These are phyloP conservation scores for Scaptomyza cyrtandrae DNA, from an alignment of 2,888 invertebrate species.

Conservation along the genomic window DNA sequence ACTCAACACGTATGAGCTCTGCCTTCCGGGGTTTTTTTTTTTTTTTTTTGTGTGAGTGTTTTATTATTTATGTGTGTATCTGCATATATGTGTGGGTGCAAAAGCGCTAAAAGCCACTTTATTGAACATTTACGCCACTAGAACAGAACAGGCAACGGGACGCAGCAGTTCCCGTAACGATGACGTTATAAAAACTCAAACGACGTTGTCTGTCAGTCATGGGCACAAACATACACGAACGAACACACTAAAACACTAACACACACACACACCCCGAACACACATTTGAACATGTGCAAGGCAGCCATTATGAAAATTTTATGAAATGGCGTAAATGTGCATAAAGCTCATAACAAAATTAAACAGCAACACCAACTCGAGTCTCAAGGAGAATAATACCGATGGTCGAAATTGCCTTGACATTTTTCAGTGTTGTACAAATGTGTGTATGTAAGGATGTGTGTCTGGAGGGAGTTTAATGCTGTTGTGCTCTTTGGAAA, in stretches of 20 bases:
- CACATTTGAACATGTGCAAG: conserved; percentile 7
- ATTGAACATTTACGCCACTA: conserved; percentile 80
- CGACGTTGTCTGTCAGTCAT: conserved; percentile 77
- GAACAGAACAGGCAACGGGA: conserved; percentile 48
- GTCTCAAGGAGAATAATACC: conserved; percentile 3
- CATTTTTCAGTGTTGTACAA: conserved; percentile 37
- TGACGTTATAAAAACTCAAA: conserved; percentile 69
- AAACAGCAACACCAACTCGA: conserved; percentile 35
- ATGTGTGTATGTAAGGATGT: not conserved
- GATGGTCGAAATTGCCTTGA: conserved; percentile 41
- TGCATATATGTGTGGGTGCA: conserved; percentile 29
- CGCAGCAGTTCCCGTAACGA: conserved; percentile 51
- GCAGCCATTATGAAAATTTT: conserved; percentile 77
- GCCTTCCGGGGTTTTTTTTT: conserved; percentile 47
- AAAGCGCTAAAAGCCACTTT: conserved; percentile 77
- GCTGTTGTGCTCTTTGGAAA: not conserved
- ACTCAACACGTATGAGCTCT: conserved; percentile 31
- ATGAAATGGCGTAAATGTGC: conserved; percentile 79
- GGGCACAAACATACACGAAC: conserved; percentile 4
- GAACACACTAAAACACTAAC: not conserved
- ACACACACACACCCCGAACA: conserved; percentile 6
- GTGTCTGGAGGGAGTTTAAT: conserved; percentile 2
- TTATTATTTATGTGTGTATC: no score
- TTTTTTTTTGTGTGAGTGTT: conserved; percentile 21
- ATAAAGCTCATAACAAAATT: conserved; percentile 73